Base-by-base conservation (phyloP, 2,113 vertebrate genomes). In the Nicator chloris region DNA sequence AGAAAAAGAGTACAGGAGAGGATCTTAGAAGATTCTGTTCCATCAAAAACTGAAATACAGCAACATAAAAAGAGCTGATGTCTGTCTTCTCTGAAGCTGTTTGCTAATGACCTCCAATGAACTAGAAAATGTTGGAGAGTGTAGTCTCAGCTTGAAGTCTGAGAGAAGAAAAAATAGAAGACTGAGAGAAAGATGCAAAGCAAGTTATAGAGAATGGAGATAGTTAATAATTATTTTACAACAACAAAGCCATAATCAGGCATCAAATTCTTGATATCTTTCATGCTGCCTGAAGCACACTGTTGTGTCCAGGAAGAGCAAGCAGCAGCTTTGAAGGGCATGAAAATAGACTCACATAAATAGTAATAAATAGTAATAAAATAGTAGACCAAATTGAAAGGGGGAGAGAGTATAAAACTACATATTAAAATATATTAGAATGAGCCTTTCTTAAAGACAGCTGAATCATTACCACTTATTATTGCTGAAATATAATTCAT, bases 31-130 rank as follows among this genome's bases (percentile, higher is more conserved):
- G 64, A 93, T 90, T 93, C 82, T 88, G 30, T 70, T 76, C 90
- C 51, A 80, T 95, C 81, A 91, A 65, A 87, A 92, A 30, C 65
- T 65, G 61, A 91, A 92, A 65, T 54, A 61, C 39, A 80, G 82
- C 50, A 80, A 66, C 73, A 90, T 73, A 59, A 94, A 88, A 94
- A 90, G 79, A 95, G 82, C 70, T 60, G 82, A 87, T 90, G 71
- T 80, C 86, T 91, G 30, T 15, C 33, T 80, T 72, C 70, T 95
- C 90, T 88, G 79, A 92, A 95, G 76, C 80, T 92, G 50, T 90
- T 94, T 94, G 84, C 54, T 92, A 90, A 95, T 85, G 82, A 86
- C 90, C 93, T 90, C 28, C 82, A 82, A 70, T 83, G 82, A 91
- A 86, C 75, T 94, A 83, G 90, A 93, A 90, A 75, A 88, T 86